Evolutionary conservation across 2,797 vertebrate genomes (phyloP).

Genomic region (Buceros bicornis): DNA sequence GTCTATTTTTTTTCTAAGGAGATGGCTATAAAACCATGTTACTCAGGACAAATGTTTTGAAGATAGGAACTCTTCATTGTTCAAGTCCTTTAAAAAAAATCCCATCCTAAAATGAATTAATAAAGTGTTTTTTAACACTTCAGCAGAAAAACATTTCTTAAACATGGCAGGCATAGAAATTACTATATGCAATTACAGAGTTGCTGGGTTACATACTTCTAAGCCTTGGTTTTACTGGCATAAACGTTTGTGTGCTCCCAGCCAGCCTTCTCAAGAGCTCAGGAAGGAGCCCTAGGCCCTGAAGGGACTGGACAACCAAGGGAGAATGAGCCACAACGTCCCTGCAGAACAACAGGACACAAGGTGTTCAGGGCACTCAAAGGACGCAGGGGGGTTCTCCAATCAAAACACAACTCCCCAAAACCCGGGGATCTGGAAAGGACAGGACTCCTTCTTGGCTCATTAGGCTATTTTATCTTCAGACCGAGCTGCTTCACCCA

Average conservation of each 20-base stretch:
- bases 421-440: neutral
- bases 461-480: neutral
- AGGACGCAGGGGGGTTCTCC: neutral
- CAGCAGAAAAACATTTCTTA: neutral
- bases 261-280: neutral
- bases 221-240: neutral
- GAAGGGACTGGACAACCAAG: neutral
- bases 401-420: neutral
- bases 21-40: neutral
- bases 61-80: neutral
- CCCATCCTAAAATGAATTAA: neutral
- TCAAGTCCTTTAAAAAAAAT: neutral
- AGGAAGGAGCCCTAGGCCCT: neutral
- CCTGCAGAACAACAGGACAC: neutral
- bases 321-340: neutral
- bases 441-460: neutral
- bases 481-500: neutral
- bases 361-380: neutral
- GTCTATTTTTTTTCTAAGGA: neutral
- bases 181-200: neutral
- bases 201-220: neutral
- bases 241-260: neutral
- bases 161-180: neutral
- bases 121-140: neutral
- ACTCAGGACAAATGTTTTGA: neutral